Evolutionary conservation across 2,888 invertebrate genomes (phyloP).

Genomic region (Drosophila affinis): DNA sequence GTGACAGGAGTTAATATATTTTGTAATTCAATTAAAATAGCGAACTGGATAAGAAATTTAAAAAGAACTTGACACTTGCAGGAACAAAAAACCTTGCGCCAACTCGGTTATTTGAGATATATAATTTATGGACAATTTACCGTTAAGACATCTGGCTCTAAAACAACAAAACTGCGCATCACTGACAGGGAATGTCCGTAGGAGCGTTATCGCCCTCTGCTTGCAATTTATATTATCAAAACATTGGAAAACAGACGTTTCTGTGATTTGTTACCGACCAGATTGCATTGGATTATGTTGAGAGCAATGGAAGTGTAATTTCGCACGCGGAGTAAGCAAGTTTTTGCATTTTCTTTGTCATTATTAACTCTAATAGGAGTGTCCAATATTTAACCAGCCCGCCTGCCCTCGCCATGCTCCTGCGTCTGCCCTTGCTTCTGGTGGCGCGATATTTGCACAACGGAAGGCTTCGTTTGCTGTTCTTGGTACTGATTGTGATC

Average conservation of each 20-base stretch:
- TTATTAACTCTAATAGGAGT: background rate
- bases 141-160: background rate
- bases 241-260: background rate
- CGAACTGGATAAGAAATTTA: too few species aligned
- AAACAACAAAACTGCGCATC: background rate
- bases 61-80: too few species aligned
- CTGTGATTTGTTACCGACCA: background rate
- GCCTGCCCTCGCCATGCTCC: constrained; percentile 45
- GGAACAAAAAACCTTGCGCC: too few species aligned
- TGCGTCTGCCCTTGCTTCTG: constrained; percentile 50
- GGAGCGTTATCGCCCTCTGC: background rate
- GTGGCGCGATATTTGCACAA: constrained; percentile 53
- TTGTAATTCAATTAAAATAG: too few species aligned
- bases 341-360: background rate
- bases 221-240: background rate
- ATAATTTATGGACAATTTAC: background rate
- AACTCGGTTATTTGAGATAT: background rate
- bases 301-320: constrained; percentile 1
- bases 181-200: background rate
- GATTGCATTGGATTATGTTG: background rate
- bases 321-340: background rate
- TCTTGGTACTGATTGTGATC: constrained; percentile 57
- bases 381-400: background rate
- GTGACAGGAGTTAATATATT: too few species aligned
- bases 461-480: constrained; percentile 71